These are phyloP conservation scores for Elaphurus davidianus DNA, from an alignment of 2,113 vertebrate species.

Conservation along the genomic window DNA sequence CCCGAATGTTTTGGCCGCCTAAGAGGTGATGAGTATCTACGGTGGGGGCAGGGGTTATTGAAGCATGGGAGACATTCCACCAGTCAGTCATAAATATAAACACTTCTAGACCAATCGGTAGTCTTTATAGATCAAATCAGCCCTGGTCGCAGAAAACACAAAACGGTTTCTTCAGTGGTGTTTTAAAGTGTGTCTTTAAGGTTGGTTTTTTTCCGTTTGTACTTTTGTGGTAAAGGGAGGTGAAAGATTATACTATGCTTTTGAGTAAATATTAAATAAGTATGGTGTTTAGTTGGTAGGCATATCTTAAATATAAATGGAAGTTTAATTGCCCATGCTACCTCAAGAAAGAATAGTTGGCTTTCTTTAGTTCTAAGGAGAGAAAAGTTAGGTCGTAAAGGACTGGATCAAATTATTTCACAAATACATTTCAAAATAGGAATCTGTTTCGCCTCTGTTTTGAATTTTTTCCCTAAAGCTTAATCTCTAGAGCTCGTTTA, in stretches of 20 bases:
- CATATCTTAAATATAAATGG: background rate
- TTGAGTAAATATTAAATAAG: background rate
- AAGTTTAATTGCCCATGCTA: background rate
- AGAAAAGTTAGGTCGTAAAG: constrained; percentile 7
- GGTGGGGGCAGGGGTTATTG: background rate
- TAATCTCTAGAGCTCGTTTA: background rate
- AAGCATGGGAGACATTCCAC: constrained; percentile 32
- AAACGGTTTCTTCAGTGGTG: background rate
- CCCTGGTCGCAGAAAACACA: background rate
- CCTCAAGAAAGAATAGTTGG: constrained; percentile 32
- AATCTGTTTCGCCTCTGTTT: background rate
- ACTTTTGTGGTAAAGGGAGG: background rate
- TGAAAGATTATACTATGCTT: background rate
- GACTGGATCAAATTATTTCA: constrained; percentile 22
- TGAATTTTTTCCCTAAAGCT: background rate
- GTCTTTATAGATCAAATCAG: background rate
- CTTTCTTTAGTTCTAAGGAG: constrained; percentile 3
- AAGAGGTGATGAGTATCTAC: background rate
- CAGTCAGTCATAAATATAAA: background rate
- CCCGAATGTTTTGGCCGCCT: background rate
- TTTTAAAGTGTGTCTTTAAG: background rate
- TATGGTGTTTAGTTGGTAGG: background rate
- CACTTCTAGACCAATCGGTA: background rate
- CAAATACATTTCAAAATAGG: constrained; percentile 3
- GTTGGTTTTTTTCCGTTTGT: background rate